Base-by-base conservation (phyloP, 2,888 invertebrate species). In the Xestia rhomboidea region DNA sequence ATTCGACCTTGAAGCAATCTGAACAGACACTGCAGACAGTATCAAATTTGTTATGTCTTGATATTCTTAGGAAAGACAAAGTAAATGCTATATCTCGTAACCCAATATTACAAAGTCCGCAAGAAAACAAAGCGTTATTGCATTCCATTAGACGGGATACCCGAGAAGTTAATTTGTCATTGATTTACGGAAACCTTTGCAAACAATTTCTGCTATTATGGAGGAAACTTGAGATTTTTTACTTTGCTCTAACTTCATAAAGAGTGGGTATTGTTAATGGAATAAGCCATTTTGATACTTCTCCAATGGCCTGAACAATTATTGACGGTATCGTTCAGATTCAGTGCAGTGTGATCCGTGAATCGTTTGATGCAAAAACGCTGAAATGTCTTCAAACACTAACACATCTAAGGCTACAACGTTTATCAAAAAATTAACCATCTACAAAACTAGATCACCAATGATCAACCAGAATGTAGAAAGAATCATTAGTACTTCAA, bases 81-180 rank as follows among this genome's bases (percentile, higher is more conserved):
- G 66, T 46, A 57, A 76, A 73, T 57, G 60, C 66, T 51, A 72
- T 66, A 69, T 34, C 68, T 44, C 24, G 86, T 60, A 77, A 86
- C 66, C 49, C 62, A 72, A 83, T 83, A 83, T 69, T 38, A 44
- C 27, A 64, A 67, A 70, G 27, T 30, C 57, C 46, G 68, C 64
- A 76, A 77, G 68, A 66, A 86, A 77, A 86, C 66, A 86, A 82
- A 82, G 66, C 86, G 8, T 86, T 85, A 85, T 85, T 72, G 82
- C 74, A 74, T 83, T 82, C 83, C 83, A 82, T 86, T 83, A 86
- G 73, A 62, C 68, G 38, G 38, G 86, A 83, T 68, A 86, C 68
- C 74, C 74, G 83, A 86, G 83, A 82, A 74, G 71, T 69, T 86
- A 83, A 83, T 83, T 83, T 74, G 49, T 77, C 71, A 82, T 69